These are phyloP conservation scores for Pempheris klunzingeri DNA, from an alignment of 2,797 vertebrate genomes.

Conservation along the genomic window DNA sequence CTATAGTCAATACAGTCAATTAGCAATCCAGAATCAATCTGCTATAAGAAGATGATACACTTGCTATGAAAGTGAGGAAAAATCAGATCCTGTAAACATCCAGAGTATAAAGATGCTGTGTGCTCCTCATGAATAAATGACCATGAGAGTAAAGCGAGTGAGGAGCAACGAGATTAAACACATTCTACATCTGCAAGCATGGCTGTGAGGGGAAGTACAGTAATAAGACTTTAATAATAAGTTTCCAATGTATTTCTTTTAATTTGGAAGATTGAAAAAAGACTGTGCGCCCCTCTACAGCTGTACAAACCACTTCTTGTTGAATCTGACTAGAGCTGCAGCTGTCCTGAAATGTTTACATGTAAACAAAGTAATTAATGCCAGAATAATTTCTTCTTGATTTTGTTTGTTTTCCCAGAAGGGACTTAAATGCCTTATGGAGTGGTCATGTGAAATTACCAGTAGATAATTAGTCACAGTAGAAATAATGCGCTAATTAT, in stretches of 20 bases:
- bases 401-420: conserved; percentile 15
- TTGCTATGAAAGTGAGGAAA: neutral
- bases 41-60: conserved; percentile 24
- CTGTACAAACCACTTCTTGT: conserved; percentile 21
- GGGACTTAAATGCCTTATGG: neutral
- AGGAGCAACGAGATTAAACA: neutral
- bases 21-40: conserved; percentile 23
- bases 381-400: neutral
- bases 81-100: conserved; percentile 15
- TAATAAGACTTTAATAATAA: no score
- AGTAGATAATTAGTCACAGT: conserved; percentile 16
- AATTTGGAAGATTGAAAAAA: neutral
- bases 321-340: conserved; percentile 17
- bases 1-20: conserved; percentile 25
- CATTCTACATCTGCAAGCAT: conserved; percentile 18
- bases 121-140: conserved; percentile 5
- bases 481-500: conserved; percentile 20
- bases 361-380: conserved; percentile 20
- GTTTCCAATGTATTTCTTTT: neutral
- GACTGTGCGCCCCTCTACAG: neutral
- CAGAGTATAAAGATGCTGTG: neutral
- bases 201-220: neutral
- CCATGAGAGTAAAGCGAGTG: neutral
- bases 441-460: conserved; percentile 12
- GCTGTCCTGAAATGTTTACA: neutral